Percentiles rank a stretch among this genome's conserved stretches.
These are phyloP conservation scores for Anthophora plumipes DNA, from an alignment of 2,888 invertebrate genomes.

Conservation along the genomic window DNA sequence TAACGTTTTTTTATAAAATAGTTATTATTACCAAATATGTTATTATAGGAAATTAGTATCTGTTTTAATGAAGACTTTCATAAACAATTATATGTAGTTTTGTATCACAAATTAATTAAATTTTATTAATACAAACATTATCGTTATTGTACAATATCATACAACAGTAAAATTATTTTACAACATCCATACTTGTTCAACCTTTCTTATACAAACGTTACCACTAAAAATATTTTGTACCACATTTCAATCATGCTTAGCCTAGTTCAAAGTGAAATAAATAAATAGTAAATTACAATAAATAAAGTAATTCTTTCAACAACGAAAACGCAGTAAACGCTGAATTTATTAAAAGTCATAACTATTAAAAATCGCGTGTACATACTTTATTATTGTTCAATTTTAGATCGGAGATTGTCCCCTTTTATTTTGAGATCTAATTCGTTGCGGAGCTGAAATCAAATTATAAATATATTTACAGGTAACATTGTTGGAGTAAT, in stretches of 20 bases:
- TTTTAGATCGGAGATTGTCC: background rate
- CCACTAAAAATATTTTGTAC: background rate
- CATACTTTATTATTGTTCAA: background rate
- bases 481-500: background rate
- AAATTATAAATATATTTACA: constrained; percentile 13
- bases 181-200: background rate
- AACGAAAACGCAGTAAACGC: background rate
- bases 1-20: too few relatives aligned
- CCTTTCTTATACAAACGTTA: background rate
- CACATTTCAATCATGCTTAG: background rate
- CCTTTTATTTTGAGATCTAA: constrained; percentile 38
- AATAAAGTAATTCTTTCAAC: background rate
- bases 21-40: too few relatives aligned
- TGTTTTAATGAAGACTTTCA: background rate
- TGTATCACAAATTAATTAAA: background rate
- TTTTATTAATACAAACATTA: background rate
- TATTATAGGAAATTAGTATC: too few relatives aligned
- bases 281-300: background rate
- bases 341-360: background rate
- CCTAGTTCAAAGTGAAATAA: background rate
- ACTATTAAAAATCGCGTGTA: background rate
- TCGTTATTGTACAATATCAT: too few relatives aligned
- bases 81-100: background rate
- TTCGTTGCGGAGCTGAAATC: constrained; percentile 59
- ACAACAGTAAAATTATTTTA: background rate